These are phyloP conservation scores for Steinernema khuongi DNA, from an alignment of 1,140 invertebrate species.

Conservation along the genomic window DNA sequence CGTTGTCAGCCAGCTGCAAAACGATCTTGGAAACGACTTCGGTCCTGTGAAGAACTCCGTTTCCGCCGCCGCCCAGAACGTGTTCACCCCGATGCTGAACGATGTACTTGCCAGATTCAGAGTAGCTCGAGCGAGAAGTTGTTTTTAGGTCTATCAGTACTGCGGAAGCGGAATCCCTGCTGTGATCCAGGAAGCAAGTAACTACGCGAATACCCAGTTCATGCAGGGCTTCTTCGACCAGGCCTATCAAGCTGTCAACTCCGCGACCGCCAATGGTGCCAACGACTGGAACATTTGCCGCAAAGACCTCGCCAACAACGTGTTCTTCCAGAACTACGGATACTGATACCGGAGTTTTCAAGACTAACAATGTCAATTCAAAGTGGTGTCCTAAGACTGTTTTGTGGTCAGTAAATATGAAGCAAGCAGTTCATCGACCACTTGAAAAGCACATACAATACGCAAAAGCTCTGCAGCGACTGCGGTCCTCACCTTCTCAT, in stretches of 20 bases:
- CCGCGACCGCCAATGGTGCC: neutral
- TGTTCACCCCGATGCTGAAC: neutral
- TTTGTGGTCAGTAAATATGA: too few species aligned
- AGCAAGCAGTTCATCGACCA: too few species aligned
- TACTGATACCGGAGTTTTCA: too few species aligned
- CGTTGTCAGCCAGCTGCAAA: neutral
- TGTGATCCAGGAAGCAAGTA: neutral
- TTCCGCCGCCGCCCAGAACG: neutral
- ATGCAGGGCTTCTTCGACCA: neutral
- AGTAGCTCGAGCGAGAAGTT: neutral
- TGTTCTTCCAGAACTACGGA: neutral
- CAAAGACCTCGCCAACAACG: neutral
- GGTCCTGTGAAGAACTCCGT: neutral
- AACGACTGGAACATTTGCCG: neutral
- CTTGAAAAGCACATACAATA: too few species aligned
- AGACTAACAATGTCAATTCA: too few species aligned
- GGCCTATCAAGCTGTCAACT: neutral
- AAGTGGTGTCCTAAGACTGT: too few species aligned
- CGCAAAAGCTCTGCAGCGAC: too few species aligned
- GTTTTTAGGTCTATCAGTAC: neutral
- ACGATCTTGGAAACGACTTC: neutral
- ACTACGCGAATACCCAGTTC: neutral
- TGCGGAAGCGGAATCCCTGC: neutral
- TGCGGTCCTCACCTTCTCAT: too few species aligned
- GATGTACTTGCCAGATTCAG: neutral